Conservation (phyloP, 2,113 vertebrate species). For the Herpailurus yagouaroundi region DNA sequence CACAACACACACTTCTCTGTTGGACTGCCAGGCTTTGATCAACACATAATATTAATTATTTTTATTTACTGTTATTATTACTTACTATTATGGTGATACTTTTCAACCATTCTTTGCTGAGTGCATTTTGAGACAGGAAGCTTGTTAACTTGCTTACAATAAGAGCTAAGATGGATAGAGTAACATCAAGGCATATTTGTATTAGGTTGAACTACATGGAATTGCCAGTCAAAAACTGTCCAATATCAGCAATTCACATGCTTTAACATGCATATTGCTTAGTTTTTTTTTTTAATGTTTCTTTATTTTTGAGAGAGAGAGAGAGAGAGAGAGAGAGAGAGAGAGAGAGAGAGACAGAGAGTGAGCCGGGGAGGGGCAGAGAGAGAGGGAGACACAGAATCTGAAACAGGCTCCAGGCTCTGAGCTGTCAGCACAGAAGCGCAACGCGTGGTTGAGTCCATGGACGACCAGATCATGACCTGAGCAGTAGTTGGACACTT, state of each 20-base stretch:
- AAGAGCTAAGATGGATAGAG: not conserved
- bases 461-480: no score
- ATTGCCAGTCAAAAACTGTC: not conserved
- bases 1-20: not conserved
- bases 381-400: no score
- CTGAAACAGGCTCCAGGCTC: no score
- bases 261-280: not conserved
- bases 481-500: no score
- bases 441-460: fast-evolving
- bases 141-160: not conserved
- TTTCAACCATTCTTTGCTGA: not conserved
- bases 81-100: not conserved
- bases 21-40: not conserved
- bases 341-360: no score
- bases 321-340: no score
- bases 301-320: no score
- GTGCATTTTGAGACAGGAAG: not conserved
- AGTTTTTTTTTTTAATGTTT: not conserved
- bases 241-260: not conserved
- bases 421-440: no score
- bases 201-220: not conserved
- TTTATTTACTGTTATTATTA: not conserved
- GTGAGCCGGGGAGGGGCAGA: no score
- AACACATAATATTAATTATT: not conserved
- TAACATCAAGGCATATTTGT: not conserved